Evolutionary conservation across 2,113 vertebrate genomes (phyloP).

Genomic region (Clarias macrocephalus): DNA sequence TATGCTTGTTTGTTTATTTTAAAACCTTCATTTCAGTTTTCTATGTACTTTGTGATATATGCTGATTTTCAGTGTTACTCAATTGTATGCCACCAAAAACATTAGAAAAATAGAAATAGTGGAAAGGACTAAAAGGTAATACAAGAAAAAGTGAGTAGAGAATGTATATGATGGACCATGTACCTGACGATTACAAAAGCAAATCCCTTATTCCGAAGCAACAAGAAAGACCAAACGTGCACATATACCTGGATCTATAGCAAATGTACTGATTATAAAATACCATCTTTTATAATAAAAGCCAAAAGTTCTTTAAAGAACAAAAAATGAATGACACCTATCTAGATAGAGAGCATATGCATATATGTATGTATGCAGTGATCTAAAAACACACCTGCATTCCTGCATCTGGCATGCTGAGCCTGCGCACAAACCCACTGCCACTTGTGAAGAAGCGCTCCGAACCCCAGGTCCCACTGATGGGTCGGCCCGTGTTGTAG

Average conservation of each 20-base stretch:
- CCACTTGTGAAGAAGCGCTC: conserved; percentile 92
- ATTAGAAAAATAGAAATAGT: not conserved
- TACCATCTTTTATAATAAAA: not conserved
- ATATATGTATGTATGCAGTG: not conserved
- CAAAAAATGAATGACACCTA: not conserved
- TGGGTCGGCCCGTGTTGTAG: conserved; percentile 92
- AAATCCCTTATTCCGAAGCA: conserved; percentile 38
- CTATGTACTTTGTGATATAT: not conserved
- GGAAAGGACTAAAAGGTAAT: not conserved
- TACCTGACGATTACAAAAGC: not conserved
- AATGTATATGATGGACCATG: not conserved
- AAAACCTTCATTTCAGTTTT: not conserved
- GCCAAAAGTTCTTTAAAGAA: not conserved
- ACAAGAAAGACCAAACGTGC: conserved; percentile 30
- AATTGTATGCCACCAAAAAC: not conserved
- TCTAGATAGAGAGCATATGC: not conserved
- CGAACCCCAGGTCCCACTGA: conserved; percentile 84
- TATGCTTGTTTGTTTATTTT: no score
- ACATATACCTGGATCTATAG: not conserved
- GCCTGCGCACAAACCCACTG: conserved; percentile 88
- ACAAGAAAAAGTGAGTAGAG: not conserved
- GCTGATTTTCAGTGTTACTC: not conserved
- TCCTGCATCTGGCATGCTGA: conserved; percentile 82
- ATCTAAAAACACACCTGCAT: conserved; percentile 68
- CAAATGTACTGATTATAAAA: not conserved